Evolutionary conservation across 2,113 vertebrate genomes (phyloP).

Genomic region (Nannospalax galili): DNA sequence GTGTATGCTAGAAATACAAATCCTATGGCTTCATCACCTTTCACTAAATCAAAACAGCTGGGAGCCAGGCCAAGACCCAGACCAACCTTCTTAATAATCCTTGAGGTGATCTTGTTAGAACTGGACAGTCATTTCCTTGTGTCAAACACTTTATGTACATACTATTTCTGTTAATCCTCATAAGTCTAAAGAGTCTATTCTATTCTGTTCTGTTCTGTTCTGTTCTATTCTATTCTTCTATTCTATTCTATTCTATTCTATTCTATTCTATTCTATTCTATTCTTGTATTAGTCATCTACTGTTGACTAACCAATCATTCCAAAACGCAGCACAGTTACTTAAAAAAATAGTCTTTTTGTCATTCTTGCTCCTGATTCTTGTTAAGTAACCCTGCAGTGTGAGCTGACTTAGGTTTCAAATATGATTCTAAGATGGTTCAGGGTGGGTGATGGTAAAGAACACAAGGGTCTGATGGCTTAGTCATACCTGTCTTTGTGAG

Average conservation of each 20-base stretch:
- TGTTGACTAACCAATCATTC: neutral
- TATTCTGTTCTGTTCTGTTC: too few species aligned
- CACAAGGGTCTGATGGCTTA: neutral
- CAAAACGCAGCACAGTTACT: neutral
- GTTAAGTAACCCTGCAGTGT: neutral
- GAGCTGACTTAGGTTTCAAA: neutral
- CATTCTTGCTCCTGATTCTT: neutral
- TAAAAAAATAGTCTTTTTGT: neutral
- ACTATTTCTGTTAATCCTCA: neutral
- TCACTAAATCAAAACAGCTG: neutral
- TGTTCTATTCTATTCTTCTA: too few species aligned
- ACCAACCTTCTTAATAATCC: neutral
- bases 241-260: too few species aligned
- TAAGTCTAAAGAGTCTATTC: neutral
- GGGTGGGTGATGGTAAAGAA: neutral
- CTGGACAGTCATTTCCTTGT: neutral
- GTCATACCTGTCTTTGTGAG: rapidly evolving
- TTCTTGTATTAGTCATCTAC: neutral
- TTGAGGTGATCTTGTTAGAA: neutral
- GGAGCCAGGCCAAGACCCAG: rapidly evolving
- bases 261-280: too few species aligned
- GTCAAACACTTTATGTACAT: neutral
- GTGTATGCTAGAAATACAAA: neutral
- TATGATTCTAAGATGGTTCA: neutral
- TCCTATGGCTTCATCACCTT: neutral